Percentiles rank a stretch among this genome's conserved stretches.
Evolutionary conservation across 2,888 invertebrate species (phyloP).

Genomic region (Trypoxylon attenuatum): DNA sequence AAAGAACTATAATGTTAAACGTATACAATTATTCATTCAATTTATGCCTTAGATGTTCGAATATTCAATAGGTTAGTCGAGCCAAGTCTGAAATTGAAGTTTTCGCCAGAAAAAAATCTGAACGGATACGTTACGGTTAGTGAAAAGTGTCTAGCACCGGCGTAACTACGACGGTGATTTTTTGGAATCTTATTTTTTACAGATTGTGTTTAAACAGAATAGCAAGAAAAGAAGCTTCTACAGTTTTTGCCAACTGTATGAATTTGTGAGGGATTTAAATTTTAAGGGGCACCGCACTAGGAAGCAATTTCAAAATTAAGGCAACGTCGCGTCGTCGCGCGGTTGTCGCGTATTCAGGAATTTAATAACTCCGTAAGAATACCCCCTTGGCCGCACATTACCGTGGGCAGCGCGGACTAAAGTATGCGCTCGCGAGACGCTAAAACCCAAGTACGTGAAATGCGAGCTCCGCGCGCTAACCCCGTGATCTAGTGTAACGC

Average conservation of each 20-base stretch:
- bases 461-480: constrained; percentile 10
- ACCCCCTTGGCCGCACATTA: constrained; percentile 23
- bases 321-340: constrained; percentile 15
- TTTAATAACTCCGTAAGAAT: constrained; percentile 46
- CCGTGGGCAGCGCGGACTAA: constrained; percentile 9
- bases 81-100: no score
- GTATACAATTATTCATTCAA: no score
- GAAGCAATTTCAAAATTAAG: constrained; percentile 42
- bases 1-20: no score
- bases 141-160: no score
- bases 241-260: not conserved
- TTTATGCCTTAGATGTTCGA: no score
- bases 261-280: constrained; percentile 37
- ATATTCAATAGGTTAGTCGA: no score
- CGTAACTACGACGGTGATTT: no score
- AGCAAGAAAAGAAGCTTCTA: no score
- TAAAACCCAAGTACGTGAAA: constrained; percentile 24
- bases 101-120: no score
- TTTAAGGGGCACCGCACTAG: constrained; percentile 10
- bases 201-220: no score
- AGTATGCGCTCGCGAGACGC: constrained; percentile 8
- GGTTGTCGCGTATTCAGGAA: constrained; percentile 28
- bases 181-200: constrained; percentile 14
- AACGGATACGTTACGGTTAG: no score
- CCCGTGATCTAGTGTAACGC: constrained; percentile 36